These are phyloP conservation scores for Tachysurus vachellii DNA, from an alignment of 2,113 vertebrate genomes.

Conservation along the genomic window DNA sequence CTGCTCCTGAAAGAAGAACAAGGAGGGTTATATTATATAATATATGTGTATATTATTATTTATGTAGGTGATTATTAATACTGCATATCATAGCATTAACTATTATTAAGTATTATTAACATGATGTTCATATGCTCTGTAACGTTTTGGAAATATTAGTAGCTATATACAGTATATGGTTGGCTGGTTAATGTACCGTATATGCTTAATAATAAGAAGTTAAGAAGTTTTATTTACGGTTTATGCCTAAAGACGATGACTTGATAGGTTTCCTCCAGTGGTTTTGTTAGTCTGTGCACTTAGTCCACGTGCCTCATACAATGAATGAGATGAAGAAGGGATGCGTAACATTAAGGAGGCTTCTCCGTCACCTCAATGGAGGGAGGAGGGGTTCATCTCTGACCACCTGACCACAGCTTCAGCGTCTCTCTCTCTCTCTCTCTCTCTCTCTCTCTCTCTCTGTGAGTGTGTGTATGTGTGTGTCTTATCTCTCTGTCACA, in stretches of 20 bases:
- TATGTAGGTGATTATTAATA: neutral
- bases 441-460: slow-evolving; percentile 55
- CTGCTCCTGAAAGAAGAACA: too few relatives aligned
- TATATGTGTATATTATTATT: too few relatives aligned
- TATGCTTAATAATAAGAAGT: neutral
- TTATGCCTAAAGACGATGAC: neutral
- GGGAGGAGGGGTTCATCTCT: slow-evolving; percentile 72
- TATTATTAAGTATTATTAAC: neutral
- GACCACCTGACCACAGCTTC: slow-evolving; percentile 40
- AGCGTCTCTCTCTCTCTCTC: slow-evolving; percentile 68
- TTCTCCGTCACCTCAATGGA: neutral
- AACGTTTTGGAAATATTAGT: neutral
- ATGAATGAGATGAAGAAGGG: neutral
- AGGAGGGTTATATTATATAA: too few relatives aligned
- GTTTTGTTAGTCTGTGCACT: neutral
- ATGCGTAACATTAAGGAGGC: neutral
- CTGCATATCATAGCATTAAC: neutral
- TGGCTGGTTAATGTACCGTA: neutral
- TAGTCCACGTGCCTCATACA: neutral
- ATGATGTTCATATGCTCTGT: neutral
- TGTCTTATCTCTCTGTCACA: slow-evolving; percentile 73
- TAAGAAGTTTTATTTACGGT: neutral
- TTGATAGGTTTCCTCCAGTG: neutral
- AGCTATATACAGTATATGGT: neutral
- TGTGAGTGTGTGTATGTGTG: slow-evolving; percentile 38